phyloP scores from a whole-genome alignment of 2,113 vertebrate species.

The Ciconia maguari region DNA sequence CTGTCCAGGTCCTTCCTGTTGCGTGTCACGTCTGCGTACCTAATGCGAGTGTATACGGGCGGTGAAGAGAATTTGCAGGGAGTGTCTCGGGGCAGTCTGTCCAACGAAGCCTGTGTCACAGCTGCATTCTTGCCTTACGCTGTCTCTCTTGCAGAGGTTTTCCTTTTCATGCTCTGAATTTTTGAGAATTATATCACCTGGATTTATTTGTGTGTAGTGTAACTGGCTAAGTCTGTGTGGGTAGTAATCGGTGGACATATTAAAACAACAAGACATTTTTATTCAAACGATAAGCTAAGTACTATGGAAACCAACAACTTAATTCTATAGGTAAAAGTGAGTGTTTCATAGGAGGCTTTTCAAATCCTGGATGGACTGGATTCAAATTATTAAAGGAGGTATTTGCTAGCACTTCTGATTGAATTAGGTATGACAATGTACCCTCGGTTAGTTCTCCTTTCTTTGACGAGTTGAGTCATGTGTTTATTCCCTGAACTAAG shows the following conservation, averaged over 20 bases:
- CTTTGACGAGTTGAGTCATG: neutral
- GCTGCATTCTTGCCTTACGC: accelerated
- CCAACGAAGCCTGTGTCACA: neutral
- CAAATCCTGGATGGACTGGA: neutral
- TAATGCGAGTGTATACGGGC: neutral
- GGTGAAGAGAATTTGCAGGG: constrained; percentile 4
- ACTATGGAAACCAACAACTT: neutral
- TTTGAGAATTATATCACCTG: neutral
- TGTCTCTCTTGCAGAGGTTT: neutral
- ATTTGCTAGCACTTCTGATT: neutral
- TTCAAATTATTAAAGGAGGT: neutral
- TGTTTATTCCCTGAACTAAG: neutral
- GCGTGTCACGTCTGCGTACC: neutral
- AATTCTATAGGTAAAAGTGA: neutral
- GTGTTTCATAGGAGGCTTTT: neutral
- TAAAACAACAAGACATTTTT: neutral
- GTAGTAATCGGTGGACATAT: neutral
- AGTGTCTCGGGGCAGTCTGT: neutral
- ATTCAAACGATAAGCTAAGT: neutral
- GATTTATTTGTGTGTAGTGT: neutral
- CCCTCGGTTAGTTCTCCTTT: neutral
- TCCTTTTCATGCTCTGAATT: neutral
- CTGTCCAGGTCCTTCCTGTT: constrained; percentile 10
- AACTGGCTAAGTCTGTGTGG: neutral
- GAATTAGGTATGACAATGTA: neutral